These are phyloP conservation scores for Gryon sp. DNA, from an alignment of 1,140 invertebrate species.

Conservation along the genomic window DNA sequence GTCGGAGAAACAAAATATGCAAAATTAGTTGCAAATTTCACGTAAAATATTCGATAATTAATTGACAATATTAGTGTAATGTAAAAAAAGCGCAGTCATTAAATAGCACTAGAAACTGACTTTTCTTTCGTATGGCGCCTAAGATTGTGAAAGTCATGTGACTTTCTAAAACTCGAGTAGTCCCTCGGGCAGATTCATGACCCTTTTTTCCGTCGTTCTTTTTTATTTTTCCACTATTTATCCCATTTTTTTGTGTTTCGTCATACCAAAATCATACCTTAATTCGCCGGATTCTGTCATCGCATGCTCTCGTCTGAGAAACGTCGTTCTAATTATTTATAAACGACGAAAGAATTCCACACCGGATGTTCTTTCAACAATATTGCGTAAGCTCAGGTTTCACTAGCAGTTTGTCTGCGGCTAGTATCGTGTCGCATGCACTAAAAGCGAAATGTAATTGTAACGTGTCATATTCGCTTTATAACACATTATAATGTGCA, in stretches of 20 bases:
- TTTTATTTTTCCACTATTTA: too few species aligned
- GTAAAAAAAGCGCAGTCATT: slow-evolving; percentile 43
- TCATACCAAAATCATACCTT: too few species aligned
- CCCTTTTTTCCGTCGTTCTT: too few species aligned
- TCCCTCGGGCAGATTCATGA: slow-evolving; percentile 42
- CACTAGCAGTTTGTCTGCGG: slow-evolving; percentile 33
- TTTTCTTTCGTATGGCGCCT: slow-evolving; percentile 39
- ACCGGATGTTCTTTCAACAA: slow-evolving; percentile 56
- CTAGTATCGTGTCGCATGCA: slow-evolving; percentile 10
- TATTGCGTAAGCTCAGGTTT: slow-evolving; percentile 61
- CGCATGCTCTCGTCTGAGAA: not conserved
- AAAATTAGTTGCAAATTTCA: slow-evolving; percentile 32
- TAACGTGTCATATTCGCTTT: slow-evolving; percentile 30
- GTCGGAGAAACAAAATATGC: not conserved
- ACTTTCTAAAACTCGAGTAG: slow-evolving; percentile 48
- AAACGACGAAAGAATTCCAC: slow-evolving; percentile 34
- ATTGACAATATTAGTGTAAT: slow-evolving; percentile 58
- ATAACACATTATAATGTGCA: not conserved
- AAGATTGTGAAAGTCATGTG: slow-evolving; percentile 56
- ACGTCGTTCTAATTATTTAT: slow-evolving; percentile 39
- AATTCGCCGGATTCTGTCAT: not conserved
- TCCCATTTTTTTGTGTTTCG: too few species aligned
- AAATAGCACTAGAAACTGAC: slow-evolving; percentile 57
- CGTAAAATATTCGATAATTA: slow-evolving; percentile 45
- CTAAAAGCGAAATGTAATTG: slow-evolving; percentile 27